phyloP scores from a whole-genome alignment of 2,888 invertebrate species.

The Oscheius sp. region DNA sequence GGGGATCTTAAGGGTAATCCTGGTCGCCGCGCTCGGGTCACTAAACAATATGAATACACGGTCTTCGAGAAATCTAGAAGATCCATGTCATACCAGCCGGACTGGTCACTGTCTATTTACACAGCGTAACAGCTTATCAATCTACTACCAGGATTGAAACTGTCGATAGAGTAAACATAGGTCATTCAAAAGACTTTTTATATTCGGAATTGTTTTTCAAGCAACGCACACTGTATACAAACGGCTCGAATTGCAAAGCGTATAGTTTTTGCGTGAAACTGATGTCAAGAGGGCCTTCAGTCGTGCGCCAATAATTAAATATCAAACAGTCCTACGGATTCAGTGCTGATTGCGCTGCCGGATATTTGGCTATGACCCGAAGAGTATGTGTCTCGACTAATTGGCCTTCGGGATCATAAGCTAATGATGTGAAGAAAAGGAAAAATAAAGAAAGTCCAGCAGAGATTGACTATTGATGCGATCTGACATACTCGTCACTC shows the following conservation, averaged over 20 bases:
- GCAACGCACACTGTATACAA: slow-evolving; percentile 13
- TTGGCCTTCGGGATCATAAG: neutral
- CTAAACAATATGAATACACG: slow-evolving; percentile 31
- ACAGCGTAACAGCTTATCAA: neutral
- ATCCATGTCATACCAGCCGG: slow-evolving; percentile 5
- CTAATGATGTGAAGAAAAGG: slow-evolving; percentile 17
- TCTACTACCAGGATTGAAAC: neutral
- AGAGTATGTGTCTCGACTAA: slow-evolving; percentile 28
- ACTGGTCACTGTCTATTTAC: slow-evolving; percentile 3
- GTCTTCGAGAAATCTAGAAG: slow-evolving; percentile 21
- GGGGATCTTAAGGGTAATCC: slow-evolving; percentile 31
- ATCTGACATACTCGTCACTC: slow-evolving; percentile 28
- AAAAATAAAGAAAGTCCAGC: slow-evolving; percentile 5
- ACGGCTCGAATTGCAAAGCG: slow-evolving; percentile 10
- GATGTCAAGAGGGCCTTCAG: slow-evolving; percentile 16
- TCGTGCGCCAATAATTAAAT: slow-evolving; percentile 28
- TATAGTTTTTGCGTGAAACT: slow-evolving; percentile 21
- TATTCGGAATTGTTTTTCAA: neutral
- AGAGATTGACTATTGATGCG: slow-evolving; percentile 19
- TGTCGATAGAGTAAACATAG: slow-evolving; percentile 4
- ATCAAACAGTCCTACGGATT: slow-evolving; percentile 29
- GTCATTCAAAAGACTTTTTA: neutral
- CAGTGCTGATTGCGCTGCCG: slow-evolving; percentile 30
- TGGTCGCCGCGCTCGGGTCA: slow-evolving; percentile 27
- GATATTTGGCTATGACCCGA: slow-evolving; percentile 31